Base-by-base conservation (phyloP, 1,140 invertebrate species). In the Dreissena polymorpha region DNA sequence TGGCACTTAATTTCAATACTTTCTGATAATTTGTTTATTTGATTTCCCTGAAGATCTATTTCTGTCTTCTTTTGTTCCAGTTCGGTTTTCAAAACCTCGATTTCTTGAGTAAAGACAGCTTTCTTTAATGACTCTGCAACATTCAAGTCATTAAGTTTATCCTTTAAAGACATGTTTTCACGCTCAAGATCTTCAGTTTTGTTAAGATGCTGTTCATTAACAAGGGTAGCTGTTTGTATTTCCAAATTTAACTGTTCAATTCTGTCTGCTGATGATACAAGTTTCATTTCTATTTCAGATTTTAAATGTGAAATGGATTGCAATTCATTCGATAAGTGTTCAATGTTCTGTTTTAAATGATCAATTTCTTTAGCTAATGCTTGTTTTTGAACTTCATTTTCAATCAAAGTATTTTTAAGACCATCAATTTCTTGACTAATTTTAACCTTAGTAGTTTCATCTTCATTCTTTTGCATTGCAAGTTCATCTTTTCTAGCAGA, bases 91-190 rank as follows among this genome's bases (percentile, higher is more conserved):
- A 70, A 16, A 10, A 49, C 25, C n/a, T 63, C 29, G 39, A 79
- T 29, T 51, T 79, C 68, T 51, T 79, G 65, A n/a, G 69, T 29
- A 1, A 57, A 7, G 5, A 39, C 55, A 13, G 68, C 68, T n/a
- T 18, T 79, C 14, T 63, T 57, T n/a, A 70, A 23, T 27, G 77
- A 67, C 25, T 60, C 57, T 49, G 69, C 77, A 53, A 70, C 68
- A 70, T 10, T 18, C 13, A 18, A n/a, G 12, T 12, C n/a, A 27
- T 27, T 68, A 27, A 68, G n/a, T 39, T 68, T 27, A 39, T 68
- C 67, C 25, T 68, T 73, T 29, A 73, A 57, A 55, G 71, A 10
- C 10, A 51, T 18, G 14, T 18, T n/a, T 55, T 73, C 71, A 25
- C 23, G 10, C 16, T 27, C 67, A 5, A 68, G 25, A 7, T 68